Base-by-base conservation (phyloP, 2,797 vertebrate species). In the Onychomys leucogaster region DNA sequence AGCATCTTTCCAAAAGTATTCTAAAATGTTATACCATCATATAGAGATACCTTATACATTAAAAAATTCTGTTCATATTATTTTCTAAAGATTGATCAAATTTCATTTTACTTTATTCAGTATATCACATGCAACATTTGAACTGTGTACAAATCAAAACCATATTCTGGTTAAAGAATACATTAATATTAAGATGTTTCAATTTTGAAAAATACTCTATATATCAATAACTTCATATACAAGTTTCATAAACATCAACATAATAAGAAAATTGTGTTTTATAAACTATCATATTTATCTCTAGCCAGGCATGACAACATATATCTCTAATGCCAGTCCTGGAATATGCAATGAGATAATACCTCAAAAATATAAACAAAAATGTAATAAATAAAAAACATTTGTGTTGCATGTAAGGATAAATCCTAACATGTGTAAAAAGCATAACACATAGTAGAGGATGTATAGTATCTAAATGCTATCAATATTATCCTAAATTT, bases 401-500 rank as follows among this genome's bases (percentile, higher is more conserved):
- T 43, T 32, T 23, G 76, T 52, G 4, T 93, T 27, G 5, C 71
- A 19, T 73, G 8, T 78, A 23, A 83, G 63, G 43, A 87, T 76
- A 52, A 76, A 46, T 87, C 6, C 4, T 85, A 69, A 52, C 84
- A 1, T 90, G 65, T 77, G 21, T 69, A 90, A 23, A 92, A 88
- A 84, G 1, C 16, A 81, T 49, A 37, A 13, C 17, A 46, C 1
- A 46, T 9, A 67, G 27, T 82, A 89, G 9, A 37, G 37, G 4
- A 43, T 69, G 92, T 41, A 65, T 91, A 82, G 29, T 32, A 65
- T 91, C 6, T 46, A 49, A 93, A 16, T 90, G 4, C 75, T 85
- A 77, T 91, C 78, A 85, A 63, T 83, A 82, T 87, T 83, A 90
- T 2, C 80, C 7, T 2, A 93, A 76, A 14, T 46, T 94, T 93